Base-by-base conservation (phyloP, 1,140 invertebrate genomes). In the Pentalonia nigronervosa region DNA sequence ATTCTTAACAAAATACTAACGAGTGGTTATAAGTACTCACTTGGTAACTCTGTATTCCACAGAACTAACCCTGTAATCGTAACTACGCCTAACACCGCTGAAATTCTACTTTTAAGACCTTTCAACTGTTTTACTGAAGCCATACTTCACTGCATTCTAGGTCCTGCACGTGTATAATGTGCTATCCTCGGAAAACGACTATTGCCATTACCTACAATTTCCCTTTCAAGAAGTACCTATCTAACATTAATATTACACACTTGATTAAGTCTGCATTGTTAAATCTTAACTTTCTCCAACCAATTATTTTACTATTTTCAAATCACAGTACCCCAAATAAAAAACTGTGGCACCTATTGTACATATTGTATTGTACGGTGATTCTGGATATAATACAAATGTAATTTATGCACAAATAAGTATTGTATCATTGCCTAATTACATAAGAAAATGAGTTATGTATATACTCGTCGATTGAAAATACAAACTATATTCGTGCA, bases 31-130 rank as follows among this genome's bases (percentile, higher is more conserved):
- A 11, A 48, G 30, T 76, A 94, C 94, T 94, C 84, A 95, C 94
- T 94, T 48, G 94, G 94, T n/a, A 94, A 83, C 25, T 94, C 94
- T 7, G 94, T 94, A 86, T 94, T 94, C 94, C 94, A 94, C 17
- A 95, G 87, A 56, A 95, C 94, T 48, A 94, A 56, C 41, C 93
- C 94, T n/a, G 94, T 94, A 4, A 94, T 87, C 11, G 93, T 93
- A 45, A 94, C 94, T 23, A 94, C 90, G 34, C 60, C 91, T 23
- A 95, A 76, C 20, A 94, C 94, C 30, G 93, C 81, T 34, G 94
- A 93, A 23, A 89, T 90, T 89, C 94, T 93, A 45, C 90, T 81
- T 34, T 47, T 47, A 9, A 91, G 3, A 47, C 60, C 45, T 47
- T 91, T 76, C 21, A 91, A 81, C 90, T 47, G 90, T 47, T 20